Evolutionary conservation across 1,140 invertebrate genomes (phyloP).

Genomic region (Temnothorax longispinosus): DNA sequence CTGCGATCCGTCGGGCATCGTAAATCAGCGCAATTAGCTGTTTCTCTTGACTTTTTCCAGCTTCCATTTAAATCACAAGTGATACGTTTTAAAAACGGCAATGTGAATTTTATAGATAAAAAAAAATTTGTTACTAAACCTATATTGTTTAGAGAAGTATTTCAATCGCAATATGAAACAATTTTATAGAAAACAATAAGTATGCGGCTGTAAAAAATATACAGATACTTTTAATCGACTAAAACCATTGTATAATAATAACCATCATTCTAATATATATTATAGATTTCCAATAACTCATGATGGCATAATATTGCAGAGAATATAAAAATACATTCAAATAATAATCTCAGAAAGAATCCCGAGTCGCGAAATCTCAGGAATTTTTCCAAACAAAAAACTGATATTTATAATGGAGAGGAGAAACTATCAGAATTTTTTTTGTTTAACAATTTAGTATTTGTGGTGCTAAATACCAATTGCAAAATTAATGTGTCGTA

Average conservation of each 20-base stretch:
- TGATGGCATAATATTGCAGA: too few relatives aligned
- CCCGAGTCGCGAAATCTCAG: background rate
- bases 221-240: background rate
- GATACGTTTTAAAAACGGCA: background rate
- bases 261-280: too few relatives aligned
- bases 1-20: constrained; percentile 12
- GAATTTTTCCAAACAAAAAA: background rate
- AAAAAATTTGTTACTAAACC: constrained; percentile 2
- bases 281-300: too few relatives aligned
- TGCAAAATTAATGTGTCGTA: background rate
- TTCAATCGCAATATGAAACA: background rate
- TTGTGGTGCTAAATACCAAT: background rate
- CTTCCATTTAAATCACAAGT: background rate
- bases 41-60: constrained; percentile 11
- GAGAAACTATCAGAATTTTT: background rate
- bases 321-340: background rate
- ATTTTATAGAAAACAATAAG: background rate
- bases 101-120: background rate
- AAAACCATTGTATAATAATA: background rate
- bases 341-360: background rate
- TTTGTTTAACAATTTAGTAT: background rate
- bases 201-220: background rate
- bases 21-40: constrained; percentile 48
- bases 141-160: background rate
- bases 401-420: background rate